Percentiles rank a stretch among this genome's conserved stretches.
These are phyloP conservation scores for Netta rufina DNA, from an alignment of 2,797 vertebrate species.

Conservation along the genomic window DNA sequence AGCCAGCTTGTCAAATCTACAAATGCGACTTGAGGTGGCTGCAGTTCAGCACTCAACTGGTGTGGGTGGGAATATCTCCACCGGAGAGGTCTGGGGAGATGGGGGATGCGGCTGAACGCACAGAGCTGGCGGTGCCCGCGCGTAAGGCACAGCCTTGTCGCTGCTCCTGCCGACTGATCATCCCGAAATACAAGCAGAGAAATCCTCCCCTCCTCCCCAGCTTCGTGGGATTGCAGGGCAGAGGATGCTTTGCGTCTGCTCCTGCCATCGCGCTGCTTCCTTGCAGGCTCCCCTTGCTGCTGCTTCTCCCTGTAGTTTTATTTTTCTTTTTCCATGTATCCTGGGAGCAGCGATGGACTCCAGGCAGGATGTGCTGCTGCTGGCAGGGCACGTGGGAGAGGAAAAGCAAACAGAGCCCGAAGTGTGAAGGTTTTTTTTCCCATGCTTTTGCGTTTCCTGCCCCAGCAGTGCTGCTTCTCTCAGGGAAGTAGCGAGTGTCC, in stretches of 20 bases:
- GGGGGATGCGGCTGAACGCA: not conserved
- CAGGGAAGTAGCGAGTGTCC: fast-evolving
- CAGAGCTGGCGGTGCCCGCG: not conserved
- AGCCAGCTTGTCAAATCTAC: not conserved
- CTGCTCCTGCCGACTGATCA: not conserved
- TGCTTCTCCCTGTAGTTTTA: not conserved
- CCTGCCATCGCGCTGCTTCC: not conserved
- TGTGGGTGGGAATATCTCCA: not conserved
- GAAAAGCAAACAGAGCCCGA: conserved; percentile 54
- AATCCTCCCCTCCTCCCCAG: not conserved
- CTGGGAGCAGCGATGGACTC: not conserved
- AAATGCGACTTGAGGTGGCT: fast-evolving
- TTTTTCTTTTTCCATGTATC: not conserved
- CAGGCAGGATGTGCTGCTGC: not conserved
- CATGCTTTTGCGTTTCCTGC: conserved; percentile 31
- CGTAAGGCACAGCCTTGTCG: not conserved
- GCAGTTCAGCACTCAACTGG: fast-evolving
- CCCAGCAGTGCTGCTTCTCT: not conserved
- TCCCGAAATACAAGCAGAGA: not conserved
- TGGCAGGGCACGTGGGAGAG: conserved; percentile 32
- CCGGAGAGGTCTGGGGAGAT: not conserved
- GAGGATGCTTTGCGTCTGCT: not conserved
- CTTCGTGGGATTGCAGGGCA: not conserved
- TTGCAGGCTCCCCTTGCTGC: not conserved
- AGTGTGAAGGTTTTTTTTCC: conserved; percentile 19